phyloP scores from a whole-genome alignment of 2,113 vertebrate genomes.

The Myrmophylax atrothorax region DNA sequence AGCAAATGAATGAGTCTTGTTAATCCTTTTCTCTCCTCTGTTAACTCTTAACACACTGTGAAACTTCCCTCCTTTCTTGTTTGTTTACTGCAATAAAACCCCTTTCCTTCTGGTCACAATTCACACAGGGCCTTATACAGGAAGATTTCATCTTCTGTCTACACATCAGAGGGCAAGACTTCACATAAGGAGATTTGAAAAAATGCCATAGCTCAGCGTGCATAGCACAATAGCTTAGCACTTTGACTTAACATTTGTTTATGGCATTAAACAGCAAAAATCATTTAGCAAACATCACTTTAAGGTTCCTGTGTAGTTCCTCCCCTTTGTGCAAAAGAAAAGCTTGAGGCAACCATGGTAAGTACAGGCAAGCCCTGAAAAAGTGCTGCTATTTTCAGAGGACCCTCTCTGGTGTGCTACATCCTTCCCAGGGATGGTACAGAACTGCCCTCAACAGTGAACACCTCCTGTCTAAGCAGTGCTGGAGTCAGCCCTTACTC shows the following conservation, averaged over 20 bases:
- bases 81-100: slow-evolving; percentile 50
- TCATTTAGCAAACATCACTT: not conserved
- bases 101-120: not conserved
- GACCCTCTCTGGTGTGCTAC: not conserved
- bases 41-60: slow-evolving; percentile 16
- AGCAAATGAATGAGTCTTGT: slow-evolving; percentile 21
- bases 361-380: not conserved
- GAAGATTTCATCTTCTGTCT: not conserved
- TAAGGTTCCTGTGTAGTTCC: not conserved
- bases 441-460: not conserved
- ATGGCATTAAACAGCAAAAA: not conserved
- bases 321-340: not conserved
- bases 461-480: not conserved
- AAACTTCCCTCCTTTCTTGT: not conserved
- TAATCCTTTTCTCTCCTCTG: slow-evolving; percentile 38
- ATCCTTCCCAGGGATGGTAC: not conserved
- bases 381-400: not conserved
- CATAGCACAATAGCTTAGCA: not conserved
- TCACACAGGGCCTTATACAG: not conserved
- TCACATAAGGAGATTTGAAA: not conserved
- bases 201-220: not conserved
- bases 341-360: not conserved
- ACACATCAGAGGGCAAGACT: not conserved
- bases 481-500: not conserved
- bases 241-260: not conserved